These are phyloP conservation scores for Colletes collaris DNA, from an alignment of 2,888 invertebrate species.

Conservation along the genomic window DNA sequence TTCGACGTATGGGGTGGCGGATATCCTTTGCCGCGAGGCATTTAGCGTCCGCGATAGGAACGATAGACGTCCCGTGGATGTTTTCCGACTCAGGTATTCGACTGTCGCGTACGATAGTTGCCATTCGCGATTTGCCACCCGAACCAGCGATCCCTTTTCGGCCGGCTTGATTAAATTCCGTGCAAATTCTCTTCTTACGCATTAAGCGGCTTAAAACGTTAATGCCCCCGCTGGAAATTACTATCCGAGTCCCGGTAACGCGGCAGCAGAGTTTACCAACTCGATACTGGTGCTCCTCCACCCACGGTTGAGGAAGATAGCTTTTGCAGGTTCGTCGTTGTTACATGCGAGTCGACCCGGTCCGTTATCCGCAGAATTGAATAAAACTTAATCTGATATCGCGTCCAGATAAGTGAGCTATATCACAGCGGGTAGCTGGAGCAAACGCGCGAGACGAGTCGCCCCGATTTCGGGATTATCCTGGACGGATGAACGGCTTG, in stretches of 20 bases:
- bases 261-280: constrained; percentile 50
- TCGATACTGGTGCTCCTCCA: constrained; percentile 16
- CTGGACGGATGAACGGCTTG: neutral
- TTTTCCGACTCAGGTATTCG: constrained; percentile 40
- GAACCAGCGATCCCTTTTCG: constrained; percentile 17
- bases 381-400: constrained; percentile 5
- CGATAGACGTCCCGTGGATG: constrained; percentile 30
- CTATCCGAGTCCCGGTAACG: constrained; percentile 41
- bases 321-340: neutral
- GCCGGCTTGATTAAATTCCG: constrained; percentile 72
- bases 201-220: constrained; percentile 68
- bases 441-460: neutral
- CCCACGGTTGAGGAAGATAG: constrained; percentile 1
- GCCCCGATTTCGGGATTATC: neutral
- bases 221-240: constrained; percentile 64
- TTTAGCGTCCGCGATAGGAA: too few species aligned
- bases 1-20: too few species aligned
- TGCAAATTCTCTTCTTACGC: constrained; percentile 69
- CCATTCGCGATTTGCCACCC: constrained; percentile 48
- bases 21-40: too few species aligned
- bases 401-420: neutral
- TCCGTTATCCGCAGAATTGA: constrained; percentile 18
- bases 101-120: constrained; percentile 52
- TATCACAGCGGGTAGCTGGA: neutral
- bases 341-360: neutral